Base-by-base conservation (phyloP, 2,797 vertebrate species). In the Tenualosa ilisha region DNA sequence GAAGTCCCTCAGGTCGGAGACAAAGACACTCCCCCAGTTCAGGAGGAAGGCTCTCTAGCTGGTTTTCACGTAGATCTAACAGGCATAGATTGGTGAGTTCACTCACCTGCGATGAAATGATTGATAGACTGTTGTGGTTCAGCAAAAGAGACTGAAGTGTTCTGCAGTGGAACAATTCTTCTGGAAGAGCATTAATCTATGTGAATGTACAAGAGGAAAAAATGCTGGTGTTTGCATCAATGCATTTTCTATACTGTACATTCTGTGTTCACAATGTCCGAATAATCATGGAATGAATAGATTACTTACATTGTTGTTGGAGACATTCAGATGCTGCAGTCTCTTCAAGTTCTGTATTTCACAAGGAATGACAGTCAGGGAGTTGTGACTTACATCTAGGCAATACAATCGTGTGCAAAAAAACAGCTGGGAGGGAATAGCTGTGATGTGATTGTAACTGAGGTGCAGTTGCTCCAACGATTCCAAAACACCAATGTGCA, bases 81-180 rank as follows among this genome's bases (percentile, higher is more conserved):
- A 96, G 95, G 0, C 94, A 94, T 82, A 96, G 92, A 83, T 91
- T 95, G 2, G 92, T 95, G 86, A 96, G 92, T 92, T 96, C 95
- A 0, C 96, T 95, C 85, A 97, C 94, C 26, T 95, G 89, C 0
- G 95, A 95, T 0, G 95, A 95, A 75, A 96, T 92, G 0, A 95
- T 95, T 90, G 95, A 94, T 86, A 97, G 87, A 83, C 94, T 93
- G 0, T 96, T 97, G 93, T 95, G 95, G 0, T 95, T 95, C 85
- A 97, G 93, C 91, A 97, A 91, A 83, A 96, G 92, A 68, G 94
- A 94, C 86, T 96, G 93, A 81, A 97, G 93, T 87, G 96, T 96
- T 88, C 94, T 94, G 90, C 96, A 97, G 93, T 97, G 95, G 92
- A 97, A 96, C 65, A 97, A 91, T 85, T 96, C 95, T 0, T 96